Evolutionary conservation across 2,888 invertebrate genomes (phyloP).

Genomic region (Caenorhabditis sp.): DNA sequence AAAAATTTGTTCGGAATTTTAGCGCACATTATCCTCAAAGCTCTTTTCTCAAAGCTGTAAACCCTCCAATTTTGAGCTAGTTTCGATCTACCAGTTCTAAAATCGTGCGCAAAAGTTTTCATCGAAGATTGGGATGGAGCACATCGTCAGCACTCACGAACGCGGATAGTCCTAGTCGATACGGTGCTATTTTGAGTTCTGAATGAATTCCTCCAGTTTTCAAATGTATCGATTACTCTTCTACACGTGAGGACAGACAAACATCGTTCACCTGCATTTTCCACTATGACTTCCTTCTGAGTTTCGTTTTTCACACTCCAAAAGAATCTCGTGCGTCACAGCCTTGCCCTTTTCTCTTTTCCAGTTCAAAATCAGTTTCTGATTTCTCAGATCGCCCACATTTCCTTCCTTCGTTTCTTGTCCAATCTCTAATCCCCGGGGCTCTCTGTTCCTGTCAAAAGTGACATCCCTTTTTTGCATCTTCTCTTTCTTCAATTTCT

Average conservation of each 20-base stretch:
- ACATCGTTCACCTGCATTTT: not conserved
- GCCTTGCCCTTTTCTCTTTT: conserved; percentile 10
- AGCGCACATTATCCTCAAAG: too few species aligned
- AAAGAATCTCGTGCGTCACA: conserved; percentile 7
- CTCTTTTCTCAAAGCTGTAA: too few species aligned
- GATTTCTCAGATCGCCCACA: conserved; percentile 38
- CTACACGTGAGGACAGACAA: not conserved
- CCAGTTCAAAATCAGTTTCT: conserved; percentile 6
- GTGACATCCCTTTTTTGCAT: conserved; percentile 38
- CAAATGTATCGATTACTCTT: too few species aligned
- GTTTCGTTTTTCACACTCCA: conserved; percentile 9
- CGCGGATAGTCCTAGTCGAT: too few species aligned
- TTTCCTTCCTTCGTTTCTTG: conserved; percentile 28
- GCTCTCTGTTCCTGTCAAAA: conserved; percentile 52
- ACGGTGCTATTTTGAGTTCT: too few species aligned
- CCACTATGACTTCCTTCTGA: not conserved
- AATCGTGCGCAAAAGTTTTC: too few species aligned
- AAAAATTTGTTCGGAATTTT: too few species aligned
- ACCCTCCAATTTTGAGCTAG: too few species aligned
- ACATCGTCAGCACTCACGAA: too few species aligned
- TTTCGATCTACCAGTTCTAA: too few species aligned
- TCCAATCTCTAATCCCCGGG: conserved; percentile 47
- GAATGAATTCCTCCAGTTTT: not conserved
- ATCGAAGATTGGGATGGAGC: too few species aligned
- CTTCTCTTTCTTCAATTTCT: conserved; percentile 37